Base-by-base conservation (phyloP, 1,140 invertebrate genomes). In the Galleria mellonella region DNA sequence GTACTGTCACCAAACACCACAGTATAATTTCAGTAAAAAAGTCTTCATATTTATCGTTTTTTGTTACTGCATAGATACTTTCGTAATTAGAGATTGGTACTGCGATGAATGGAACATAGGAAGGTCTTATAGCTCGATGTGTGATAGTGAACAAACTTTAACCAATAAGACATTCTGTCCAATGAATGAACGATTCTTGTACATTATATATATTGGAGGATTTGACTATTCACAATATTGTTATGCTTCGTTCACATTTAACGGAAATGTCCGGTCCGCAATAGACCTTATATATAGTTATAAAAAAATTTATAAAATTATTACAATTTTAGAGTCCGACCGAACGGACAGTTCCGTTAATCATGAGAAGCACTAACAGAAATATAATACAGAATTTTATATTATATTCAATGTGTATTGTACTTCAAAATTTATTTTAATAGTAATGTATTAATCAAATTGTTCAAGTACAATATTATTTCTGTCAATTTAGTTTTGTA, bases 351-450 rank as follows among this genome's bases (percentile, higher is more conserved):
- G 35, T 29, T 15, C 13, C 40, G 17, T 9, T 33, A 4, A 12
- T 4, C 7, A 27, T 47, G 51, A 48, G 37, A 48, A 51, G 31
- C 31, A 33, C 17, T 55, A 55, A 47, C 52, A 55, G 66, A 62
- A n/a, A 56, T 55, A 58, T 60, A 54, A 45, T 53, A 43, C 50
- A 65, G 53, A 61, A 56, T 67, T 69, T 72, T 70, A 73, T 77
- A 72, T 71, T 62, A 62, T 71, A 72, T 70, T 76, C 60, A 65
- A 62, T 81, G 67, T 75, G 73, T 73, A 75, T 73, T 75, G 66
- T 65, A 72, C 68, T 57, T 72, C 66, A 50, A 69, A 62, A 55
- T 52, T 61, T 69, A 72, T 69, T 74, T 67, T 65, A 66, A 65
- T 72, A 55, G 54, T 62, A 71, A 65, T 60, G 54, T 69, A 72